Evolutionary conservation across 1,140 invertebrate genomes (phyloP).

Genomic region (Centruroides sculpturatus): DNA sequence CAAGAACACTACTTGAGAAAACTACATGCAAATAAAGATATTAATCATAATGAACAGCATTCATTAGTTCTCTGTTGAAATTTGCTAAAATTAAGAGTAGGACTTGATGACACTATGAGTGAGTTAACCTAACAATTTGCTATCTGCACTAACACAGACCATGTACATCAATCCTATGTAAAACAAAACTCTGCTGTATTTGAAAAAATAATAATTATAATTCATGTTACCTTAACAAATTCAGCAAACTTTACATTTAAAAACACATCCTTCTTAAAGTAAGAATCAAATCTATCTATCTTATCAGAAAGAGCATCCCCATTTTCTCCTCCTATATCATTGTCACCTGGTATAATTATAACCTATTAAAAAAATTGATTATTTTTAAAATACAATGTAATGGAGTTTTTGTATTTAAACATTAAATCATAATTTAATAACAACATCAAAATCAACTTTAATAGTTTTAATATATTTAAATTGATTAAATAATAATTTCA

Average conservation of each 20-base stretch:
- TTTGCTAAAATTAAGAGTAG: too few relatives aligned
- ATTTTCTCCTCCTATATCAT: conserved; percentile 83
- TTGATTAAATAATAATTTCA: too few relatives aligned
- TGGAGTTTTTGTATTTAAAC: too few relatives aligned
- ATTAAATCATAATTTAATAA: too few relatives aligned
- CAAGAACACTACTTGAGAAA: not conserved
- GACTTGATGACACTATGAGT: too few relatives aligned
- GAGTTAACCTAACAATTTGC: too few relatives aligned
- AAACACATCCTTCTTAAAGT: conserved; percentile 46
- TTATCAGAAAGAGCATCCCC: conserved; percentile 56
- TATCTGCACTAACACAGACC: too few relatives aligned
- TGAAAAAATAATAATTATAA: conserved; percentile 6
- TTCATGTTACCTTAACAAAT: conserved; percentile 38
- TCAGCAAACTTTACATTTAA: conserved; percentile 28
- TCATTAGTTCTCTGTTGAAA: too few relatives aligned
- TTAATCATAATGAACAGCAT: too few relatives aligned
- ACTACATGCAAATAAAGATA: not conserved
- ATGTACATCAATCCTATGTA: not conserved
- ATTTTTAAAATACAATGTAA: too few relatives aligned
- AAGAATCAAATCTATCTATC: conserved; percentile 56
- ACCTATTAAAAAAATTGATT: conserved; percentile 39
- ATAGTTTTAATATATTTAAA: too few relatives aligned
- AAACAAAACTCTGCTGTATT: conserved; percentile 9
- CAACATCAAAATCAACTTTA: too few relatives aligned
- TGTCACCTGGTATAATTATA: conserved; percentile 81